phyloP scores from a whole-genome alignment of 2,113 vertebrate genomes.

The Ailurus styani region DNA sequence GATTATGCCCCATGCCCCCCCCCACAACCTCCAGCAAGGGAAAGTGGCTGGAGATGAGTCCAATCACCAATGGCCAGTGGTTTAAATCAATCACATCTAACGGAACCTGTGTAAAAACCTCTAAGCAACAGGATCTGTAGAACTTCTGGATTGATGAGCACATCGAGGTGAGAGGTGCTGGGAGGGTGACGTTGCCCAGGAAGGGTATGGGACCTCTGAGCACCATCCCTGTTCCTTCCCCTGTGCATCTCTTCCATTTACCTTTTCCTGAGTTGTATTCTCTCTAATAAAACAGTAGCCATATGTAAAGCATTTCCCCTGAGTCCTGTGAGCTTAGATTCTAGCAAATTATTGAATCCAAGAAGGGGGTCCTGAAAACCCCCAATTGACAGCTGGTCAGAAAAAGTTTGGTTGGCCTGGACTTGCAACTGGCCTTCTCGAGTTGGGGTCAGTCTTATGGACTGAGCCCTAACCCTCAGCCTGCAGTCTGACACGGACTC shows the following conservation, averaged over 20 bases:
- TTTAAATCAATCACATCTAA: no score
- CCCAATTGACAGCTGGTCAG: background rate
- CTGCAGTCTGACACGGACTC: background rate
- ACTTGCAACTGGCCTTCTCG: background rate
- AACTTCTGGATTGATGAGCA: background rate
- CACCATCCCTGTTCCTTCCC: background rate
- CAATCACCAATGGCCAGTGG: no score
- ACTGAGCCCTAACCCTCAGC: background rate
- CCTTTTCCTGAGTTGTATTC: background rate
- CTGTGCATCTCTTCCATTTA: background rate
- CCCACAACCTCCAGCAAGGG: background rate
- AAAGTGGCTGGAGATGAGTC: background rate
- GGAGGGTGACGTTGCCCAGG: background rate
- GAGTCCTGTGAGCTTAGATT: background rate
- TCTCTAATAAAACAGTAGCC: background rate
- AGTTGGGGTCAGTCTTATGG: background rate
- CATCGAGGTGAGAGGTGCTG: background rate
- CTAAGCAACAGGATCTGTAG: background rate
- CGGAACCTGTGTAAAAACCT: background rate
- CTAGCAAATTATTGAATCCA: background rate
- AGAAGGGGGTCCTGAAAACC: background rate
- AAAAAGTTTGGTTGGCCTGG: background rate
- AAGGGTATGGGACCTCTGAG: background rate
- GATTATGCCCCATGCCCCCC: background rate
- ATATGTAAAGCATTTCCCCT: background rate